Conservation (phyloP, 2,888 invertebrate species). For the Parapristionchus giblindavisi region DNA sequence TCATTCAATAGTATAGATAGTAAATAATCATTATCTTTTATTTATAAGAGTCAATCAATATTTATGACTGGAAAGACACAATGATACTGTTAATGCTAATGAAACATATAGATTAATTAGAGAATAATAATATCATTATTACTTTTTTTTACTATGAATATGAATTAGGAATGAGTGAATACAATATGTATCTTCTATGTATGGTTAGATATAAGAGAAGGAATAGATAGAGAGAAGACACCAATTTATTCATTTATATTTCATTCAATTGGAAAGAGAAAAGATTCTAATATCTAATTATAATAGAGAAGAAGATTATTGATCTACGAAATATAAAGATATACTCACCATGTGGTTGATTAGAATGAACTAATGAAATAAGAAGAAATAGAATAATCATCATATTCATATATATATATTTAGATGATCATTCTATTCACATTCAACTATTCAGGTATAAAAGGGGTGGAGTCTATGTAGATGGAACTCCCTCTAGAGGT, state of each 20-base stretch:
- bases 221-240: neutral
- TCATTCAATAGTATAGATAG: too few relatives aligned
- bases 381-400: neutral
- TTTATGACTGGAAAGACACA: too few relatives aligned
- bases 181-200: too few relatives aligned
- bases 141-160: too few relatives aligned
- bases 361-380: conserved; percentile 7
- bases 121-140: too few relatives aligned
- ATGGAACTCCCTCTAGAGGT: neutral
- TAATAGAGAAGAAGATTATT: neutral
- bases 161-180: too few relatives aligned
- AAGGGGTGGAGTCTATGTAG: conserved; percentile 18
- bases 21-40: too few relatives aligned
- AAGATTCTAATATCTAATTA: conserved; percentile 16
- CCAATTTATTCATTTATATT: conserved; percentile 1
- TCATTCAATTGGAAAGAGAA: conserved; percentile 1
- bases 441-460: conserved; percentile 21
- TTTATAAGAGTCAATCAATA: too few relatives aligned
- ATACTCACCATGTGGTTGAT: conserved; percentile 21
- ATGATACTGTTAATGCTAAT: too few relatives aligned
- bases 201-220: conserved; percentile 9
- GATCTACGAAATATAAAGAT: neutral
- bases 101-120: too few relatives aligned
- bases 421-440: conserved; percentile 22
- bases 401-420: too few relatives aligned